Evolutionary conservation across 2,888 invertebrate genomes (phyloP), one percentile per base, ranked within the genome.

Genomic region (Oxystoma pomonae): DNA sequence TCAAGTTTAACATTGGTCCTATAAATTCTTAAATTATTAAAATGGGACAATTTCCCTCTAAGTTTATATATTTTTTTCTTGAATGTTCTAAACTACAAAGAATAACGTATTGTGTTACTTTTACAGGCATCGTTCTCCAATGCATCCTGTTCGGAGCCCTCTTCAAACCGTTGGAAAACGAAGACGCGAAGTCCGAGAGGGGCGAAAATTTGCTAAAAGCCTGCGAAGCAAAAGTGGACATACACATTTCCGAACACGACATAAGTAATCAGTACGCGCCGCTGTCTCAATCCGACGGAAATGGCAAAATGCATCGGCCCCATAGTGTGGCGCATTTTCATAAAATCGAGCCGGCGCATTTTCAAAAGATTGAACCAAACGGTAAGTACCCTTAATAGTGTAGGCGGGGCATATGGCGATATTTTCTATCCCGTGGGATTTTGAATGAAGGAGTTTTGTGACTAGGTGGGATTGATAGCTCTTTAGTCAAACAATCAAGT

Each of bases 81-180:
- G n/a, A n/a, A n/a, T n/a, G n/a, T n/a, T n/a, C n/a, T n/a, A n/a
- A n/a, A n/a, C n/a, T n/a, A n/a, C n/a, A n/a, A n/a, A n/a, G n/a
- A n/a, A n/a, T n/a, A n/a, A n/a, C n/a, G n/a, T n/a, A n/a, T n/a
- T n/a, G 3, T 35, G 35, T 35, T 35, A 7, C 12, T 12, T 35
- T 35, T 35, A 7, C 12, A 35, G 35, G 89, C 3, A 84, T 96
- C 50, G 88, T 96, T 58, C 82, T 98, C 19, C 89, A 93, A 78
- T 96, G 97, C 77, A 87, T 92, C 64, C 85, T 96, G 57, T 93
- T 96, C 75, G 98, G 98, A 20, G 87, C 91, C 0, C 85, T 98
- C 76, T 96, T 98, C 80, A 84, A 92, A 68, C 96, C 97, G 0
- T 83, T 98, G 59, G 84, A 87, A 72, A 75, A 71, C 35, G 74